Conservation (phyloP, 2,113 vertebrate species). For the Xiphophorus maculatus region DNA sequence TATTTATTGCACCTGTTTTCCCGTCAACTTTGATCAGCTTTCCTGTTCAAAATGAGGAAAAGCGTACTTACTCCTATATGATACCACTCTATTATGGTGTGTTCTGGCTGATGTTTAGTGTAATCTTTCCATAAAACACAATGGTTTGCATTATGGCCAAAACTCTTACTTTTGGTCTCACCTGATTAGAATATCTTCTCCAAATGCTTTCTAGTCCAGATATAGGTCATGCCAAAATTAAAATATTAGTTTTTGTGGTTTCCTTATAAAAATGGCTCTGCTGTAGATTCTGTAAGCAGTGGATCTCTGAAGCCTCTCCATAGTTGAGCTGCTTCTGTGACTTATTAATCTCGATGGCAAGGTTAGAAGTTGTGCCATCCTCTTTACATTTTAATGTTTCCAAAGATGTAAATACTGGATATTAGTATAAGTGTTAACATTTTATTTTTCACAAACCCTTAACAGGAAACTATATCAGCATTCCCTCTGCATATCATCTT, state of each 20-base stretch:
- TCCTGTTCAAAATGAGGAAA: background rate
- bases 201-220: background rate
- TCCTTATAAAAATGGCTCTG: background rate
- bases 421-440: background rate
- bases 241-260: background rate
- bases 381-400: background rate
- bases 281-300: background rate
- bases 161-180: background rate
- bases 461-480: conserved; percentile 26
- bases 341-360: background rate
- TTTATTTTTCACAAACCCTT: conserved; percentile 22
- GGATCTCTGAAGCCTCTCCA: background rate
- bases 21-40: background rate
- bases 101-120: background rate
- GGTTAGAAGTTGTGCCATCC: background rate
- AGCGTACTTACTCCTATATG: background rate
- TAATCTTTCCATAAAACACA: background rate
- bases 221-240: background rate
- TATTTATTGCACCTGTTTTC: too few species aligned
- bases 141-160: background rate
- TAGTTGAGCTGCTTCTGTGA: background rate
- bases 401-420: background rate
- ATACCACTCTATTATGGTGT: background rate
- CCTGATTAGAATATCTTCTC: background rate
- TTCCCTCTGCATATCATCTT: background rate